These are phyloP conservation scores for Notodonta ziczac DNA, from an alignment of 2,888 invertebrate species.

Conservation along the genomic window DNA sequence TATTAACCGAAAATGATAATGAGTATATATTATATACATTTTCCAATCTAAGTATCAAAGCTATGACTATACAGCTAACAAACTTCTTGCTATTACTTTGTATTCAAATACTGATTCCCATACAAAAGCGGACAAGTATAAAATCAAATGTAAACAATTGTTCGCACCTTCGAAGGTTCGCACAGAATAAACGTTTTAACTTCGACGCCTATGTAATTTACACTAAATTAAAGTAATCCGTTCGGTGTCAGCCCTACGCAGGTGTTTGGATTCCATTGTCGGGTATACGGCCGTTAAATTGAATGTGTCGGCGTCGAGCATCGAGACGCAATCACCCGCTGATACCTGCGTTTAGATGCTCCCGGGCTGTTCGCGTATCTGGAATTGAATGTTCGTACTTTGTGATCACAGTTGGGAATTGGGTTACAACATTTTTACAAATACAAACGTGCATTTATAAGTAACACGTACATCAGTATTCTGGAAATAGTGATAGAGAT, in stretches of 20 bases:
- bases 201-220: neutral
- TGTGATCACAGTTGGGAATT: neutral
- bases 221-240: neutral
- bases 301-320: slow-evolving; percentile 3
- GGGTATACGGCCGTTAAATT: slow-evolving; percentile 2
- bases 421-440: neutral
- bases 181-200: neutral
- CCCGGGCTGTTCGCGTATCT: neutral
- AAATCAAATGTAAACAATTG: too few relatives aligned
- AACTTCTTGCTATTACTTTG: too few relatives aligned
- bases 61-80: too few relatives aligned
- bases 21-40: too few relatives aligned
- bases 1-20: too few relatives aligned
- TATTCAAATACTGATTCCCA: too few relatives aligned
- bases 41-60: too few relatives aligned
- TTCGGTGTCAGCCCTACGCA: neutral
- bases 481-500: too few relatives aligned
- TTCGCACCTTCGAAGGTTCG: too few relatives aligned
- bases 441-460: neutral
- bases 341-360: slow-evolving; percentile 5
- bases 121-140: too few relatives aligned
- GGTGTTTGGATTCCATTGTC: slow-evolving; percentile 6
- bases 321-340: slow-evolving; percentile 1
- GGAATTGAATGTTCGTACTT: slow-evolving; percentile 2
- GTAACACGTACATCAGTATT: too few relatives aligned